Conservation (phyloP, 2,888 invertebrate genomes). For the Phyllotreta striolata region DNA sequence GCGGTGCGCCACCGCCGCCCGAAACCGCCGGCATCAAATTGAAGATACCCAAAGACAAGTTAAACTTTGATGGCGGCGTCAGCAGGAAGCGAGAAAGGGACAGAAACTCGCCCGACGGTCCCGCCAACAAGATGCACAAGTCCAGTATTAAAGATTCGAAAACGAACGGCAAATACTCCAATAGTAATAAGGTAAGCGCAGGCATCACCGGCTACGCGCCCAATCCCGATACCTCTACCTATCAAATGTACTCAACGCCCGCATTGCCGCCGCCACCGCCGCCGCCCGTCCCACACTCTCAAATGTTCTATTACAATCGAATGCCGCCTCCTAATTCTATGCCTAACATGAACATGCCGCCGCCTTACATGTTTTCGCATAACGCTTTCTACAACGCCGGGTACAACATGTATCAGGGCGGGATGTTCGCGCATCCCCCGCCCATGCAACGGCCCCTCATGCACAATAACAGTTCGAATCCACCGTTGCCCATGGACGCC, state of each 20-base stretch:
- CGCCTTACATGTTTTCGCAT: conserved; percentile 43
- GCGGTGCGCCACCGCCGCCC: conserved; percentile 37
- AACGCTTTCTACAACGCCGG: conserved; percentile 51
- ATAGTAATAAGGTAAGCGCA: conserved; percentile 58
- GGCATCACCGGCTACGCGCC: conserved; percentile 31
- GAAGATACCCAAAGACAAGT: conserved; percentile 80
- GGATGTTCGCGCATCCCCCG: conserved; percentile 48
- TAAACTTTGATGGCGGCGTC: conserved; percentile 56
- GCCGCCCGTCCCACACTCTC: conserved; percentile 34
- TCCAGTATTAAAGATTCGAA: conserved; percentile 52
- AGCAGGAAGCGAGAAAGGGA: conserved; percentile 44
- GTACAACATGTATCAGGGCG: conserved; percentile 52
- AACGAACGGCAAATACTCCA: conserved; percentile 58
- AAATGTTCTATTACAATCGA: conserved; percentile 51
- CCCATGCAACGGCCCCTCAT: conserved; percentile 40
- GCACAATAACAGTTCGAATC: conserved; percentile 46
- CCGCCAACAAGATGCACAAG: conserved; percentile 54
- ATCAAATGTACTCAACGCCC: conserved; percentile 22
- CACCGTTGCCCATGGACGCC: conserved; percentile 67
- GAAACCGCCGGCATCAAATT: conserved; percentile 68
- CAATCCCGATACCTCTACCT: conserved; percentile 36
- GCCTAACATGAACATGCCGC: conserved; percentile 50
- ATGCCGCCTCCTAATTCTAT: conserved; percentile 42
- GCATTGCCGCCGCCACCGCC: conserved; percentile 25
- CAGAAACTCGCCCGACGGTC: conserved; percentile 45